phyloP scores from a whole-genome alignment of 2,888 invertebrate genomes.

The Fissipunctia ypsillon region DNA sequence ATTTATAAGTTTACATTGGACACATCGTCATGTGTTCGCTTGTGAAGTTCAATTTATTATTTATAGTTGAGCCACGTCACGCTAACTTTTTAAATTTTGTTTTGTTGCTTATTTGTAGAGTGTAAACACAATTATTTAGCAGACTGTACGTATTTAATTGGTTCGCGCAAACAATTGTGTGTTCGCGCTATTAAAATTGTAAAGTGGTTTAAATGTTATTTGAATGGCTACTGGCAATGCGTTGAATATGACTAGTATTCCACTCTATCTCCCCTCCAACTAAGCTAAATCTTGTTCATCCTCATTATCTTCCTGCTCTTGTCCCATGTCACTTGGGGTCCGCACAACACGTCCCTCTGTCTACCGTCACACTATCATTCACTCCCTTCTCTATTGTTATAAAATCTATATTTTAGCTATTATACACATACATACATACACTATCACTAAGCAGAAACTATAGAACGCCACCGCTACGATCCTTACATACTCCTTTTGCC shows the following conservation, averaged over 20 bases:
- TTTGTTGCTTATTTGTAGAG: conserved; percentile 49
- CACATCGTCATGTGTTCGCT: conserved; percentile 58
- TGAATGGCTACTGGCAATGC: background rate
- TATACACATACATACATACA: too few relatives aligned
- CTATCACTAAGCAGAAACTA: too few relatives aligned
- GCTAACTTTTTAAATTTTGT: conserved; percentile 60
- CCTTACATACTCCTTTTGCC: too few relatives aligned
- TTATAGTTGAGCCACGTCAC: conserved; percentile 55
- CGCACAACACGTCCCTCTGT: too few relatives aligned
- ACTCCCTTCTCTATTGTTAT: too few relatives aligned
- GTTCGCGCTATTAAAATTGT: conserved; percentile 49
- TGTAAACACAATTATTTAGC: conserved; percentile 63
- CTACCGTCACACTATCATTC: too few relatives aligned
- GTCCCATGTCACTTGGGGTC: too few relatives aligned
- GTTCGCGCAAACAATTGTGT: conserved; percentile 48
- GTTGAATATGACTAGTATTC: background rate
- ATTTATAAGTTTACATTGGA: conserved; percentile 76
- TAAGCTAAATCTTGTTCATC: background rate
- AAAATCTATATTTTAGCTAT: too few relatives aligned
- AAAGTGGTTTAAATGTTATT: conserved; percentile 10
- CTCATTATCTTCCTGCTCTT: too few relatives aligned
- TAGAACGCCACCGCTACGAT: too few relatives aligned
- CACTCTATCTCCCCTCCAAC: background rate
- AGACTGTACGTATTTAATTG: conserved; percentile 64
- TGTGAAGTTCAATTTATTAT: conserved; percentile 59